phyloP scores from a whole-genome alignment of 2,888 invertebrate species.

The Gortyna flavago region DNA sequence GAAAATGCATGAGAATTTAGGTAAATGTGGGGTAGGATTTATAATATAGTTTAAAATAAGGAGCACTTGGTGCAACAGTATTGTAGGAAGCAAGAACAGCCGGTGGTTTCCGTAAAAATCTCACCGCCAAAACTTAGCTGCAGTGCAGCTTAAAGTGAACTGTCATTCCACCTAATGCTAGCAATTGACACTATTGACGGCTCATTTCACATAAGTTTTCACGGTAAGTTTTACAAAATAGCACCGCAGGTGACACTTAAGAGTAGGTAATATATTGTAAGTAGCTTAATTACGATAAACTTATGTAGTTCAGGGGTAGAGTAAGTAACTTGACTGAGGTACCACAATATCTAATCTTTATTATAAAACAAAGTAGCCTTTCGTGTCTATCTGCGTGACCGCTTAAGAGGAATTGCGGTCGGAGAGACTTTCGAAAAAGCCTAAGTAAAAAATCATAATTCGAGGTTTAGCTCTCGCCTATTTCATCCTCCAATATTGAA shows the following conservation, averaged over 20 bases:
- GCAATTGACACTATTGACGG: background rate
- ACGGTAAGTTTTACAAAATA: background rate
- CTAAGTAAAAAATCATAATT: too few species aligned
- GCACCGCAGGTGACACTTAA: background rate
- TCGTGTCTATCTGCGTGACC: background rate
- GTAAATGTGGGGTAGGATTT: background rate
- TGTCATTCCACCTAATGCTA: background rate
- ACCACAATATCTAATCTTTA: background rate
- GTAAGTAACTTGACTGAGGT: constrained; percentile 20
- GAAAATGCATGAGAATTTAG: background rate
- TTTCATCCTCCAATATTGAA: too few species aligned
- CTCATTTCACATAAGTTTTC: background rate
- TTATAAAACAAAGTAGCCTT: background rate
- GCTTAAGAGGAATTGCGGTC: too few species aligned
- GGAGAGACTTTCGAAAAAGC: too few species aligned
- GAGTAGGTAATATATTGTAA: background rate
- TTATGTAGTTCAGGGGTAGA: background rate
- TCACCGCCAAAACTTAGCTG: background rate
- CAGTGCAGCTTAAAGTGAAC: background rate
- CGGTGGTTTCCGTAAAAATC: background rate
- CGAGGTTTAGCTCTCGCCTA: too few species aligned
- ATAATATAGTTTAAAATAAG: background rate
- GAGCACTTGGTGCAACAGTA: background rate
- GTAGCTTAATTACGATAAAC: background rate
- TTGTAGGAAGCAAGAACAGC: constrained; percentile 14